Evolutionary conservation across 2,113 vertebrate species (phyloP).

Genomic region (Okapia johnstoni): DNA sequence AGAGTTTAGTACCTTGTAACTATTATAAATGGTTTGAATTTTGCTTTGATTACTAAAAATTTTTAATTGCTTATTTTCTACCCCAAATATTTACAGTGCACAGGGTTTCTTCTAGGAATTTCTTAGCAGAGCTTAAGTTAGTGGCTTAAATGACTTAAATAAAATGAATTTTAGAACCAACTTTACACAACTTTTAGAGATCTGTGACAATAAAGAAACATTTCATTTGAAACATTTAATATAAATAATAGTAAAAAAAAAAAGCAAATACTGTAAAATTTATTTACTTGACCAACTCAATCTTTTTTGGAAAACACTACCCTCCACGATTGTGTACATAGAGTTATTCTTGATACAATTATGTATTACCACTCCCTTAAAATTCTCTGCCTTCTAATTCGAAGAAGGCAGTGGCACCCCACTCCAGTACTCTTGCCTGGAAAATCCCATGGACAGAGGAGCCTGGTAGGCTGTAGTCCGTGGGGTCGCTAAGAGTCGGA

Average conservation of each 20-base stretch:
- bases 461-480: too few relatives aligned
- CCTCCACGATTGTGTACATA: background rate
- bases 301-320: background rate
- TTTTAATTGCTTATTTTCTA: background rate
- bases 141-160: background rate
- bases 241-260: background rate
- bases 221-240: background rate
- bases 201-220: background rate
- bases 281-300: background rate
- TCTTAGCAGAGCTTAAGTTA: background rate
- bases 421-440: too few relatives aligned
- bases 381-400: background rate
- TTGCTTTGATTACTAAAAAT: background rate
- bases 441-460: too few relatives aligned
- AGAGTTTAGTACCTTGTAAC: background rate
- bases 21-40: background rate
- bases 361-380: background rate
- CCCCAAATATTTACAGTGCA: background rate
- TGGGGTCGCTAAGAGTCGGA: too few relatives aligned
- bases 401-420: too few relatives aligned
- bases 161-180: background rate
- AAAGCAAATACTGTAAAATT: background rate
- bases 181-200: background rate
- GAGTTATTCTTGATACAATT: background rate
- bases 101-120: background rate